Evolutionary conservation across 2,113 vertebrate genomes (phyloP), one percentile per base, ranked within the genome.

Genomic region (Panthera uncia): DNA sequence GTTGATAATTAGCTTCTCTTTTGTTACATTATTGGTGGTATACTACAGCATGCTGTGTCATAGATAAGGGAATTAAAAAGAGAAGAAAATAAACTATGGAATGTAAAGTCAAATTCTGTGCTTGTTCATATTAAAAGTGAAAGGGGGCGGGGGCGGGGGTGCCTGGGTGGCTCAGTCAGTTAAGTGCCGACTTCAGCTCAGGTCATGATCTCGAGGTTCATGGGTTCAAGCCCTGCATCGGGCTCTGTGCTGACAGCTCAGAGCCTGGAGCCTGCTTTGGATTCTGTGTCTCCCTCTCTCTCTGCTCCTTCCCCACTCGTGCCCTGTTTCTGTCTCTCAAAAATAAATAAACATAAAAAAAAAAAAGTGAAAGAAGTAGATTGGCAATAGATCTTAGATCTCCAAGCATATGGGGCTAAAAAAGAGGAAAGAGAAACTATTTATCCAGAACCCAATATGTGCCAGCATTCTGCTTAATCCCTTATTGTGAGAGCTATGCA

Each of bases 351-450:
- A 45, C 45, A 45, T 45, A 9, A 45, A 45, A 45, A 45, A 45
- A 45, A 45, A 36, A n/a, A 80, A 94, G 52, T 65, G 80, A 48
- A 94, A 36, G 45, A 80, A 80, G 18, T 55, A 45, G 57, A 27
- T 83, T 85, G 68, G 29, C 29, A 71, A 2, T 84, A 84, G 57
- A 29, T 66, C 52, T 85, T 90, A 84, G 36, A 89, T 66, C 12
- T 84, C 52, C 2, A 48, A 74, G 25, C 45, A 29, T 61, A 19
- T 63, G 36, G 14, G 16, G 9, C 66, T 81, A 92, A 93, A 82
- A 94, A 95, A 55, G 73, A 89, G 41, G 85, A 87, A n/a, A 95
- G 85, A 90, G 38, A 95, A 89, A 61, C 48, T 81, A 80, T 74
- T 89, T 95, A 84, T 27, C n/a, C 18, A 69, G 48, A 88, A 52